Conservation (phyloP, 2,797 vertebrate genomes). For the Spondyliosoma cantharus region DNA sequence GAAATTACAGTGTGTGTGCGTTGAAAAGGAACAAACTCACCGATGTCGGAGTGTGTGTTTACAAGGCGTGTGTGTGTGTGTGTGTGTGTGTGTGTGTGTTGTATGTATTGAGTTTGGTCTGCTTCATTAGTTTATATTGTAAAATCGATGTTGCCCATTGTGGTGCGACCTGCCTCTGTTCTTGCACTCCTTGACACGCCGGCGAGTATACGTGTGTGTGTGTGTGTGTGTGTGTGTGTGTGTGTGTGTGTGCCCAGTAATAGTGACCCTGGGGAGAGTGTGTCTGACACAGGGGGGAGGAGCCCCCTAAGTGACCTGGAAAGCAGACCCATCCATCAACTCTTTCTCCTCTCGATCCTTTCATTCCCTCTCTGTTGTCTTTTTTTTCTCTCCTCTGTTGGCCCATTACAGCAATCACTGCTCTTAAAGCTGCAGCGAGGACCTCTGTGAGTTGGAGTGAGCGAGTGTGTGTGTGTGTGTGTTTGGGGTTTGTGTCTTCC, state of each 20-base stretch:
- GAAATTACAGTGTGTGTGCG: slow-evolving; percentile 67
- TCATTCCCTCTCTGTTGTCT: slow-evolving; percentile 53
- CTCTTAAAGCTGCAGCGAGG: slow-evolving; percentile 64
- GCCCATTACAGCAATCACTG: slow-evolving; percentile 71
- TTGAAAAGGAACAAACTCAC: slow-evolving; percentile 62
- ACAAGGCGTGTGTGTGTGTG: slow-evolving; percentile 49
- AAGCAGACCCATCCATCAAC: slow-evolving; percentile 79
- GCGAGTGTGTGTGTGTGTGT: slow-evolving; percentile 41
- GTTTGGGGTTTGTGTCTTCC: slow-evolving; percentile 22
- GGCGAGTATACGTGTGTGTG: slow-evolving; percentile 35
- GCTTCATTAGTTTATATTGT: slow-evolving; percentile 84
- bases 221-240: slow-evolving; percentile 40
- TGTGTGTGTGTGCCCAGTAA: slow-evolving; percentile 54
- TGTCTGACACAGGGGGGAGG: slow-evolving; percentile 48
- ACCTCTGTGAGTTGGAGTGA: slow-evolving; percentile 34
- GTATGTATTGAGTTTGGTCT: slow-evolving; percentile 69
- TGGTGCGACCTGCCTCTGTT: slow-evolving; percentile 61
- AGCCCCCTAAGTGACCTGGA: slow-evolving; percentile 74
- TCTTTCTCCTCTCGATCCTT: slow-evolving; percentile 65
- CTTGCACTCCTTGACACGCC: slow-evolving; percentile 7
- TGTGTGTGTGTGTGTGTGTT: slow-evolving; percentile 45
- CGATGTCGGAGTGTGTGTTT: slow-evolving; percentile 61
- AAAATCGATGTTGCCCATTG: slow-evolving; percentile 82
- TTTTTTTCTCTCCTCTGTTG: slow-evolving; percentile 44
- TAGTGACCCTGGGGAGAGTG: slow-evolving; percentile 70